Percentiles rank a stretch among this genome's conserved stretches.
Evolutionary conservation across 2,888 invertebrate species (phyloP).

Genomic region (Dynastes tityus): DNA sequence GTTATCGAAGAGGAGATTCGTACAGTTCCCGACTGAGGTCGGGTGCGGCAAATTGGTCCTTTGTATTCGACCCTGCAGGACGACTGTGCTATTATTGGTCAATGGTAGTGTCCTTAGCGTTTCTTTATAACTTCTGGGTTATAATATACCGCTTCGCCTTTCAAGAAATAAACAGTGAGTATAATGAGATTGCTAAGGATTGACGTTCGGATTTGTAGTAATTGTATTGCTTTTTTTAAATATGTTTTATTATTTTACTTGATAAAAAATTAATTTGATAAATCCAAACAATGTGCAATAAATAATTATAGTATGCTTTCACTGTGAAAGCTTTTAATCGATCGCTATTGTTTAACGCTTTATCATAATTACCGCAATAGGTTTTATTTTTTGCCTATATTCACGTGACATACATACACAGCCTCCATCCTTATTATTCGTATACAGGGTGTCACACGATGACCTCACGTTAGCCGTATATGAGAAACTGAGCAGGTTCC

Average conservation of each 20-base stretch:
- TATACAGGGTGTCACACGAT: too few relatives aligned
- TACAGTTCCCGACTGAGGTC: slow-evolving; percentile 78
- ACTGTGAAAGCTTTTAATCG: too few relatives aligned
- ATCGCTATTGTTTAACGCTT: too few relatives aligned
- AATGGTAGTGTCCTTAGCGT: slow-evolving; percentile 95
- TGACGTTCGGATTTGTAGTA: background rate
- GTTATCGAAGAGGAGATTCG: slow-evolving; percentile 76
- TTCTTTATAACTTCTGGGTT: slow-evolving; percentile 98
- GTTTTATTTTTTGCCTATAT: background rate
- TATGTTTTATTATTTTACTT: background rate
- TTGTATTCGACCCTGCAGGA: slow-evolving; percentile 98
- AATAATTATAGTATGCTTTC: background rate
- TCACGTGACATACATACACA: background rate
- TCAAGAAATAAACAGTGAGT: slow-evolving; percentile 93
- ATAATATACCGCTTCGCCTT: slow-evolving; percentile 99
- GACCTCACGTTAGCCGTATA: too few relatives aligned
- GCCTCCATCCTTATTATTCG: background rate
- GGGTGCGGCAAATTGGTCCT: slow-evolving; percentile 88
- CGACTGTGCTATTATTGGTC: slow-evolving; percentile 98
- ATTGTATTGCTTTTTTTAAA: background rate
- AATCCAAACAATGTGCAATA: too few relatives aligned
- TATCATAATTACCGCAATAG: too few relatives aligned
- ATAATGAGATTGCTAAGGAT: slow-evolving; percentile 30
- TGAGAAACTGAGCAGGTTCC: too few relatives aligned
- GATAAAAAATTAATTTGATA: too few relatives aligned